Evolutionary conservation across 2,113 vertebrate species (phyloP), one percentile per base, ranked within the genome.

Genomic region (Halcyon senegalensis): DNA sequence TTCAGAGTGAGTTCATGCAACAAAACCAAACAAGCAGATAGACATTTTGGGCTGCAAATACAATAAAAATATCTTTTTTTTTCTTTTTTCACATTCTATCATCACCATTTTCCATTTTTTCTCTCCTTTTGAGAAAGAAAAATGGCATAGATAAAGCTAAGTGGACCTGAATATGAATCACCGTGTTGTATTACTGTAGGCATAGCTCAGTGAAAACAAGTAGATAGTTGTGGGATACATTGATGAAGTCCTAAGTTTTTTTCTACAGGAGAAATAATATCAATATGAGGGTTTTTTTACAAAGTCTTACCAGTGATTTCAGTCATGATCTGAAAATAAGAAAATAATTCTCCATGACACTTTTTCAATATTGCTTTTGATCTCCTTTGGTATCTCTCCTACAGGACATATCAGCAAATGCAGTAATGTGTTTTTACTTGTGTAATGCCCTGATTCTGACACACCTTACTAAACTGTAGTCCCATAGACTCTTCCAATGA

Each of bases 1-100:
- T 98, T 97, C 88, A 96, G 92, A 97, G 74, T 70, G 94, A 97
- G 94, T 97, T 98, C 93, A 84, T 79, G 91, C 77, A 94, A 87
- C 1, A 81, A 97, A 94, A 96, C 59, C 89, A 96, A 97, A 89
- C 86, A 95, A 97, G 77, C 73, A 93, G 66, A 92, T 86, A 87
- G 76, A 95, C 19, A 83, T 67, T 89, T 96, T 85, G 77, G 46
- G 8, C 93, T 97, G 86, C 80, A 79, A 97, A 91, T 94, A 91
- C 95, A 97, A 96, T 91, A 91, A 92, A 85, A 90, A 89, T 64
- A 46, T 27, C 3, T 3, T 8, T 28, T 27, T 44, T 11, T 33
- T 25, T n/a, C 30, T 27, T 11, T 35, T 37, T 69, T 73, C 2
- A 31, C 18, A 76, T 75, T 80, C 35, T 67, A 15, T 74, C 35